Conservation (phyloP, 2,888 invertebrate species). For the Sicus ferrugineus region DNA sequence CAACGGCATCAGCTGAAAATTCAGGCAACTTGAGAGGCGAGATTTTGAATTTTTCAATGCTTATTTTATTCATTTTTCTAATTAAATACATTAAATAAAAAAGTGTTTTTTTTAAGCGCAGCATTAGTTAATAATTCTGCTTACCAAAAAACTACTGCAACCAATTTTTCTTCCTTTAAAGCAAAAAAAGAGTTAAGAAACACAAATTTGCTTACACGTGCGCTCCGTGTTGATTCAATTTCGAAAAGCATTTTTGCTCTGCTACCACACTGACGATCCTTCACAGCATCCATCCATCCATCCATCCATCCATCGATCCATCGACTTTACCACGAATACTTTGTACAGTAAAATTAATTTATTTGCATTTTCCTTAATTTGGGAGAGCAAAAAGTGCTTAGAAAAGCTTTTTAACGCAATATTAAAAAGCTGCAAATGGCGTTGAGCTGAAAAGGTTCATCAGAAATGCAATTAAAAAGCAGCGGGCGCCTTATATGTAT, state of each 20-base stretch:
- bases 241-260: no score
- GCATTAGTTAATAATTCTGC: no score
- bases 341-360: conserved; percentile 9
- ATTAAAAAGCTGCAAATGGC: conserved; percentile 11
- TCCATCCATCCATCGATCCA: background rate
- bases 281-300: background rate
- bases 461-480: conserved; percentile 7
- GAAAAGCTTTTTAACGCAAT: conserved; percentile 10
- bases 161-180: background rate
- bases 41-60: no score
- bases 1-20: background rate
- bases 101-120: no score
- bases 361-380: conserved; percentile 15
- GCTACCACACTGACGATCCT: background rate
- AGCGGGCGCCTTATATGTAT: background rate
- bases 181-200: conserved; percentile 31
- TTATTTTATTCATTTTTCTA: no score
- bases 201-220: background rate
- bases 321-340: background rate
- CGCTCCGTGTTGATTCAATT: background rate
- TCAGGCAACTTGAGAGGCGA: background rate
- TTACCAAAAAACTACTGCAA: no score
- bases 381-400: background rate
- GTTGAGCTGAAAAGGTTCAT: conserved; percentile 4
- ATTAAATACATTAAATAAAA: no score